These are phyloP conservation scores for Hydropsyche tenuis DNA, from an alignment of 1,140 invertebrate species.

Conservation along the genomic window DNA sequence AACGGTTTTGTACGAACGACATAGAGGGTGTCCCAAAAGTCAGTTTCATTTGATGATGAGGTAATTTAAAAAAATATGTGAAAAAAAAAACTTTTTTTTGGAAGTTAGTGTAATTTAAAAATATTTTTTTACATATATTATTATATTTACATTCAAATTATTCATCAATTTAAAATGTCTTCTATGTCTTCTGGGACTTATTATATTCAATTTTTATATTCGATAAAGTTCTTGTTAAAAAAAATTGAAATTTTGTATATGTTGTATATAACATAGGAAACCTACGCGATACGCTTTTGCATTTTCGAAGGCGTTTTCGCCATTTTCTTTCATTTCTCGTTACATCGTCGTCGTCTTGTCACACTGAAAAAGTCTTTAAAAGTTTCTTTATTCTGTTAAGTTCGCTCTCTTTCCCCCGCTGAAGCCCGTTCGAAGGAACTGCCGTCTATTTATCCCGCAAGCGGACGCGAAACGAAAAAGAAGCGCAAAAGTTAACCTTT, in stretches of 20 bases:
- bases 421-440: background rate
- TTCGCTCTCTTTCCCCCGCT: background rate
- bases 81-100: too few relatives aligned
- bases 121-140: too few relatives aligned
- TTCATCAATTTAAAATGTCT: too few relatives aligned
- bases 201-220: too few relatives aligned
- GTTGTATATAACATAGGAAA: background rate
- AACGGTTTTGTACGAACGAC: background rate
- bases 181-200: too few relatives aligned
- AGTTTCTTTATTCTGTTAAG: slow-evolving; percentile 41
- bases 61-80: too few relatives aligned
- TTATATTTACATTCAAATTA: too few relatives aligned
- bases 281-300: slow-evolving; percentile 17
- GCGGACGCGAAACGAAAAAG: background rate
- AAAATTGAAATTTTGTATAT: too few relatives aligned
- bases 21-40: too few relatives aligned
- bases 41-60: too few relatives aligned
- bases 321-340: slow-evolving; percentile 42
- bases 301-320: slow-evolving; percentile 21
- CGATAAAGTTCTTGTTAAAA: too few relatives aligned
- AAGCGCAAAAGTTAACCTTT: slow-evolving; percentile 20
- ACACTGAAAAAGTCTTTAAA: slow-evolving; percentile 40
- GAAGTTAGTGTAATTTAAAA: too few relatives aligned
- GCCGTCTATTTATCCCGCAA: slow-evolving; percentile 5
- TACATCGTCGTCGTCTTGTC: slow-evolving; percentile 34